These are phyloP conservation scores for Drosophila colorata DNA, from an alignment of 2,888 invertebrate genomes.

Conservation along the genomic window DNA sequence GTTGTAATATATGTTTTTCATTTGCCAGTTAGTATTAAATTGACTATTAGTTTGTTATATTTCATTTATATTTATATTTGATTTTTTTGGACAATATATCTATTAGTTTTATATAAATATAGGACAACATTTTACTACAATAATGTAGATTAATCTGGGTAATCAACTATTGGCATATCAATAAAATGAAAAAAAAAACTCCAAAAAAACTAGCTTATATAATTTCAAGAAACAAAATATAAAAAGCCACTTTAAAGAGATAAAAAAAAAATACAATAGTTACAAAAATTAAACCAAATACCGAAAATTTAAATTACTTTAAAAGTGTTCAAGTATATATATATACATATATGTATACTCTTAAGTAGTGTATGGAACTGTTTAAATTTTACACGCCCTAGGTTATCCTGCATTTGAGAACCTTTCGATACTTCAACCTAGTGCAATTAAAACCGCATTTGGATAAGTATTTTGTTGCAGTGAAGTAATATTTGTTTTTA, in stretches of 20 bases:
- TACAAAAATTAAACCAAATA: conserved; percentile 24
- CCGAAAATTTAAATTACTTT: conserved; percentile 20
- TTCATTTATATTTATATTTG: conserved; percentile 21
- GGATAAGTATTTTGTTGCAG: conserved; percentile 72
- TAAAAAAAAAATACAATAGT: conserved; percentile 17
- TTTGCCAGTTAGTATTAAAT: conserved; percentile 7
- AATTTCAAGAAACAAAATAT: conserved; percentile 14
- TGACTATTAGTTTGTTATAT: conserved; percentile 21
- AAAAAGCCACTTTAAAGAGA: conserved; percentile 8
- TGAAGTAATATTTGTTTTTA: conserved; percentile 65
- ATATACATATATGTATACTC: conserved; percentile 61
- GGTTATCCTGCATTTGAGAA: conserved; percentile 65
- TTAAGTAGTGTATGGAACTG: conserved; percentile 75
- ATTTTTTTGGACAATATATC: conserved; percentile 25
- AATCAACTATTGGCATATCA: conserved; percentile 53
- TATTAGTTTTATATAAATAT: conserved; percentile 49
- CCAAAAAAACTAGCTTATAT: conserved; percentile 40
- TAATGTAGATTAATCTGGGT: conserved; percentile 54
- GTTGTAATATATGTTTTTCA: conserved; percentile 11
- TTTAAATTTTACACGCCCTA: conserved; percentile 74
- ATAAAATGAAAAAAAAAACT: conserved; percentile 27
- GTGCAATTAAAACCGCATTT: conserved; percentile 69
- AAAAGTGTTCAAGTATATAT: conserved; percentile 48
- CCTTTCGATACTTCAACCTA: conserved; percentile 60
- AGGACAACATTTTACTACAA: conserved; percentile 49